Evolutionary conservation across 2,797 vertebrate genomes (phyloP).

Genomic region (Eidolon dupreanum): DNA sequence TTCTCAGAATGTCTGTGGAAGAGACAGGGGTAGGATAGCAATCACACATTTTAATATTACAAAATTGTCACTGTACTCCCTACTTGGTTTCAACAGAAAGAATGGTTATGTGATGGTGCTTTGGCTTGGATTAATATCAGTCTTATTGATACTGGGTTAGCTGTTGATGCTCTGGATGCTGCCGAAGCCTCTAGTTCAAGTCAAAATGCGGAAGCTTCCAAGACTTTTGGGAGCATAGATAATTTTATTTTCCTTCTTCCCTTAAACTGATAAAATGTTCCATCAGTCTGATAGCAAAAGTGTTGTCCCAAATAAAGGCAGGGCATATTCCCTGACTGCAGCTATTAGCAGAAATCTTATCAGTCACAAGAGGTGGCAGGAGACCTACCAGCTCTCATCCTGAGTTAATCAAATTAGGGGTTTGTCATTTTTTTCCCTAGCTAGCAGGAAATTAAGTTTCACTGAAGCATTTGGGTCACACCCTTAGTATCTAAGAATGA

Average conservation of each 20-base stretch:
- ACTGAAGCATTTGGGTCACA: slow-evolving; percentile 56
- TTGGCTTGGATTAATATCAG: neutral
- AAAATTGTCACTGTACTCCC: neutral
- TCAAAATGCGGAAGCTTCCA: neutral
- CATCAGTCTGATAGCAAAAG: neutral
- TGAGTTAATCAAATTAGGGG: slow-evolving; percentile 67
- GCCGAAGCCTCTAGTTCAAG: neutral
- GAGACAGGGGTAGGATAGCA: neutral
- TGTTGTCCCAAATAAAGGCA: neutral
- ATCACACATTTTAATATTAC: neutral
- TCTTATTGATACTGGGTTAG: neutral
- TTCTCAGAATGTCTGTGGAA: neutral
- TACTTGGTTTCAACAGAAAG: neutral
- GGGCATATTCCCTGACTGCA: neutral
- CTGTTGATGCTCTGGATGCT: neutral
- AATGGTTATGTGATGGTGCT: neutral
- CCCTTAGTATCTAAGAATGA: slow-evolving; percentile 53
- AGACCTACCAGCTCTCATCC: neutral
- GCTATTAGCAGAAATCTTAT: slow-evolving; percentile 28
- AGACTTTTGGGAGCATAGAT: neutral
- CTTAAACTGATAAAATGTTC: neutral
- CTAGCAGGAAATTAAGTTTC: slow-evolving; percentile 77
- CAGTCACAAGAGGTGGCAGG: neutral
- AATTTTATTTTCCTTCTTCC: neutral
- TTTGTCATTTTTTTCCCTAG: slow-evolving; percentile 61